A percentile compares a stretch with the other conserved stretches of the same genome.
These are phyloP conservation scores for Notiomystis cincta DNA, from an alignment of 2,113 vertebrate genomes.

Conservation along the genomic window DNA sequence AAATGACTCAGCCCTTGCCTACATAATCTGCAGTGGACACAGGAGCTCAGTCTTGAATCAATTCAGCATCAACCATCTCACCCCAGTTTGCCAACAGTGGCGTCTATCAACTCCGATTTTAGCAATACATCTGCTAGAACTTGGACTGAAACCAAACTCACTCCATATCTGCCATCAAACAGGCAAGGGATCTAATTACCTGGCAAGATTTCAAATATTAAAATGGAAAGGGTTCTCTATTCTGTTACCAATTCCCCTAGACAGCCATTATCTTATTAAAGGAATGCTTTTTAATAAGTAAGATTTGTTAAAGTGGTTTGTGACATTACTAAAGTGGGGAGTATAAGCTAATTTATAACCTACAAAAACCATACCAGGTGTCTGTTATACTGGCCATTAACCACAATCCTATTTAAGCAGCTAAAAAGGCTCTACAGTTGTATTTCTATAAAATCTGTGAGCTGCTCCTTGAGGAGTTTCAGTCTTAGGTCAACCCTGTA, in stretches of 20 bases:
- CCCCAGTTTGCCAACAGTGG: neutral
- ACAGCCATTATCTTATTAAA: slow-evolving; percentile 39
- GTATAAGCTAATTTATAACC: slow-evolving; percentile 1
- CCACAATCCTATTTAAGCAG: neutral
- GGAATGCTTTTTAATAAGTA: slow-evolving; percentile 18
- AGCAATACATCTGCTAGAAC: slow-evolving; percentile 8
- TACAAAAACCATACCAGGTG: slow-evolving; percentile 2
- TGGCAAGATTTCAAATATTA: slow-evolving; percentile 10
- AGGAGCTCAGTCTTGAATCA: neutral
- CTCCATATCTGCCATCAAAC: slow-evolving; percentile 32
- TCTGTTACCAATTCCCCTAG: neutral
- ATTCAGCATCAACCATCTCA: neutral
- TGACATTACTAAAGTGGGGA: neutral
- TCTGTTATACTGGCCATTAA: neutral
- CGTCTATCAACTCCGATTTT: neutral
- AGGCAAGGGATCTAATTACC: slow-evolving; percentile 12
- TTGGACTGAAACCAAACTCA: slow-evolving; percentile 5
- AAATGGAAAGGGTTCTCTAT: slow-evolving; percentile 8
- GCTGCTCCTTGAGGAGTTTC: neutral
- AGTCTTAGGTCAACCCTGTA: neutral
- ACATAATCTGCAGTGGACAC: neutral
- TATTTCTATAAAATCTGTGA: neutral
- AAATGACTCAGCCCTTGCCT: neutral
- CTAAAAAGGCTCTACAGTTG: neutral
- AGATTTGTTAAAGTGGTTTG: slow-evolving; percentile 32